Base-by-base conservation (phyloP, 2,113 vertebrate species). In the Micronycteris hirsuta region DNA sequence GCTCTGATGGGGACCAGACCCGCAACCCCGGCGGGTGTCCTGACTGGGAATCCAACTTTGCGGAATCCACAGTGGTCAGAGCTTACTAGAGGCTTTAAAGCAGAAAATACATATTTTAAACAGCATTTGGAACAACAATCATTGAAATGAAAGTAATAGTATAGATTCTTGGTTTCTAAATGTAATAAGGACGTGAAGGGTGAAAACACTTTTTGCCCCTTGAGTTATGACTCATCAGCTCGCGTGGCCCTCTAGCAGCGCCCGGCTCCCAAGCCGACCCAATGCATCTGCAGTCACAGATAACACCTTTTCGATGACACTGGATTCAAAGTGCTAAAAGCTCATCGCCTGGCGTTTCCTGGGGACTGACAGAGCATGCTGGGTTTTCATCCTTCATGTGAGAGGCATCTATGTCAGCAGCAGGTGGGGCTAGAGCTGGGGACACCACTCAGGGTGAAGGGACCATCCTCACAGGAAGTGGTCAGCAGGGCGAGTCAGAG, bases 251-350 rank as follows among this genome's bases (percentile, higher is more conserved):
- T 89, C n/a, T 73, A 41, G 20, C 31, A 81, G 47, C 67, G 38
- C 49, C 38, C 91, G 71, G 7, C 22, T 85, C 31, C 13, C 31
- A 96, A 74, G 26, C 33, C 76, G 86, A 91, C 43, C 12, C 71
- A 91, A 36, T 74, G 7, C 43, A 16, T 80, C 78, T 78, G 4
- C 73, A 92, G 49, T 68, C 67, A 93, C 22, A 91, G 77, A 85
- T 31, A 13, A 47, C 86, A 71, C 5, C 33, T 87, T 63, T 26
- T 85, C 41, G 4, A 61, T 86, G 26, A 43, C 41, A 89, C 41
- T 92, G 45, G 89, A 86, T 78, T 83, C 67, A 91, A 71, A 47
- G n/a, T 43, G 43, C n/a, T 95, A 86, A 86, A 95, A 82, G 15
- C 45, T 86, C 8, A 58, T 95, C 41, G n/a, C 9, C 93, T 38